phyloP scores from a whole-genome alignment of 1,140 invertebrate genomes.

The Pachyrhynchus sulphureomaculatus region DNA sequence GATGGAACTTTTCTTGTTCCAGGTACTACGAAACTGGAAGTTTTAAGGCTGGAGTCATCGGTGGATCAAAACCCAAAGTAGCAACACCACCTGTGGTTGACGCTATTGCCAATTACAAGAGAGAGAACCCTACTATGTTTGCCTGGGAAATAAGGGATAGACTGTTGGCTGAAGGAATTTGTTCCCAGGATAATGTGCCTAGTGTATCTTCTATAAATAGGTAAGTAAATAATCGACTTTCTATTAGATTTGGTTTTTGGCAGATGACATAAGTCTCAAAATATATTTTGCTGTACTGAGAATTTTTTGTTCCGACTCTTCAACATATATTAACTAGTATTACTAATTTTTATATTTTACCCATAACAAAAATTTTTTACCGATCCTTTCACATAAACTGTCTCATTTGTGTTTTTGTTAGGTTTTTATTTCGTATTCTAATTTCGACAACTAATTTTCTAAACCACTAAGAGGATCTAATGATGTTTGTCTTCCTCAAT shows the following conservation, averaged over 20 bases:
- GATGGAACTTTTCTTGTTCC: conserved; percentile 44
- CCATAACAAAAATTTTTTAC: not conserved
- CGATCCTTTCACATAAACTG: too few species aligned
- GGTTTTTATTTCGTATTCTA: too few species aligned
- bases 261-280: not conserved
- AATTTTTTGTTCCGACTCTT: too few species aligned
- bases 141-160: conserved; percentile 99
- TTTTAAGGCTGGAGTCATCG: conserved; percentile 98
- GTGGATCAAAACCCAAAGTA: conserved; percentile 98
- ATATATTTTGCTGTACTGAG: too few species aligned
- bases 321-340: not conserved
- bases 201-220: conserved; percentile 99
- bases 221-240: conserved; percentile 60
- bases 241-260: not conserved
- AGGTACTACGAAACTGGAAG: conserved; percentile 99
- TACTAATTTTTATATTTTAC: not conserved
- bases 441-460: too few species aligned
- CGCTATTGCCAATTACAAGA: conserved; percentile 97
- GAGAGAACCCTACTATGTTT: conserved; percentile 99
- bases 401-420: too few species aligned
- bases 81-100: conserved; percentile 98
- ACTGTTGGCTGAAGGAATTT: conserved; percentile 93
- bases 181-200: conserved; percentile 98
- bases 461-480: too few species aligned
- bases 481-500: too few species aligned